Evolutionary conservation across 2,888 invertebrate genomes (phyloP).

Genomic region (Diarsia brunnea): DNA sequence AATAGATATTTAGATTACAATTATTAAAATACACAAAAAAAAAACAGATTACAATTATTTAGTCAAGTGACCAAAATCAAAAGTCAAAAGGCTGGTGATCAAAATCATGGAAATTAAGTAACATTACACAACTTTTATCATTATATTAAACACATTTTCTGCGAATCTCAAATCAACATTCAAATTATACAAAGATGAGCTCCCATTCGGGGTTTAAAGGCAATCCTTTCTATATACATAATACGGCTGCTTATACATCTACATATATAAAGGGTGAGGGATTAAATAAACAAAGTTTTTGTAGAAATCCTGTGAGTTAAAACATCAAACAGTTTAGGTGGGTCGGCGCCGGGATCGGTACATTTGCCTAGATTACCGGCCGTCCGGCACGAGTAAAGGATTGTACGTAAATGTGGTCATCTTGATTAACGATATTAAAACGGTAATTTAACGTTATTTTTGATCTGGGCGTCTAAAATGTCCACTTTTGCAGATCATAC

Average conservation of each 20-base stretch:
- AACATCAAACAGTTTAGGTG: constrained; percentile 85
- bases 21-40: too few species aligned
- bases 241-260: constrained; percentile 51
- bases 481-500: too few species aligned
- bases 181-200: constrained; percentile 29
- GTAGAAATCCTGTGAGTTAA: constrained; percentile 79
- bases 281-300: constrained; percentile 86
- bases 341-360: constrained; percentile 73
- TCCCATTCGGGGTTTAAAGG: constrained; percentile 34
- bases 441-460: constrained; percentile 19
- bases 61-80: too few species aligned
- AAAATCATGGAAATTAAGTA: not conserved
- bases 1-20: too few species aligned
- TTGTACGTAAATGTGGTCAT: constrained; percentile 68
- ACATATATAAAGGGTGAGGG: constrained; percentile 63
- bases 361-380: constrained; percentile 85
- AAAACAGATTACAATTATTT: too few species aligned
- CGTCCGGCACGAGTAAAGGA: constrained; percentile 78
- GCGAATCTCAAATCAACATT: not conserved
- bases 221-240: constrained; percentile 35
- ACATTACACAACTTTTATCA: not conserved
- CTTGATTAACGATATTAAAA: constrained; percentile 66
- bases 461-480: too few species aligned
- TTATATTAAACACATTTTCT: not conserved
- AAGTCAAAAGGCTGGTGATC: not conserved